A percentile compares a stretch with the other conserved stretches of the same genome.
These are phyloP conservation scores for Trichomycterus rosablanca DNA, from an alignment of 2,113 vertebrate genomes.

Conservation along the genomic window DNA sequence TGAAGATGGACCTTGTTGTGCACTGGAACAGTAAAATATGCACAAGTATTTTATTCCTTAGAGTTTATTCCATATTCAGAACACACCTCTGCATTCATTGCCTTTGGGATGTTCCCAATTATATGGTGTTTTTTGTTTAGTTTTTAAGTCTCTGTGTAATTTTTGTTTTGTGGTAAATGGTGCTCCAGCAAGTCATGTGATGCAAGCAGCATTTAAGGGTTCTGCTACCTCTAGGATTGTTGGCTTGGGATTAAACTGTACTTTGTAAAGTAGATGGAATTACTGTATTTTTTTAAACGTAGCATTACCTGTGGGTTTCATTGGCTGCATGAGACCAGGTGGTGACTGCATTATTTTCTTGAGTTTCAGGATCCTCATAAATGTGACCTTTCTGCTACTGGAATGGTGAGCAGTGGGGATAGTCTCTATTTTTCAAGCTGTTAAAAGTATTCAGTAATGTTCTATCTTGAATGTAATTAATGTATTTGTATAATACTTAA, in stretches of 20 bases:
- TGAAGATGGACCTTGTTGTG: too few species aligned
- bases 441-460: neutral
- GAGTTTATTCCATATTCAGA: too few species aligned
- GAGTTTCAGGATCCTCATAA: constrained; percentile 26
- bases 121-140: too few species aligned
- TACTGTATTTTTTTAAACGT: neutral
- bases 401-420: neutral
- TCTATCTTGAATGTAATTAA: constrained; percentile 2
- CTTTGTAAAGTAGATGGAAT: too few species aligned
- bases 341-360: neutral
- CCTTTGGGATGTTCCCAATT: too few species aligned
- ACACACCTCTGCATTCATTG: too few species aligned
- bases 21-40: too few species aligned
- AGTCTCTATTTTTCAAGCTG: neutral
- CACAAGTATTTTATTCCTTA: too few species aligned
- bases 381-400: constrained; percentile 25
- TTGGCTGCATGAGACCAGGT: constrained; percentile 10
- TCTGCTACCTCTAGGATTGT: neutral
- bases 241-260: too few species aligned
- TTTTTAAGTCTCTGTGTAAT: too few species aligned
- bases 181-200: neutral
- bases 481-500: constrained; percentile 10
- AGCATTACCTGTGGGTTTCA: neutral
- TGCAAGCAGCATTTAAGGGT: constrained; percentile 1
- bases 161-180: neutral